phyloP scores from a whole-genome alignment of 1,140 invertebrate genomes.

The Oedothorax gibbosus region DNA sequence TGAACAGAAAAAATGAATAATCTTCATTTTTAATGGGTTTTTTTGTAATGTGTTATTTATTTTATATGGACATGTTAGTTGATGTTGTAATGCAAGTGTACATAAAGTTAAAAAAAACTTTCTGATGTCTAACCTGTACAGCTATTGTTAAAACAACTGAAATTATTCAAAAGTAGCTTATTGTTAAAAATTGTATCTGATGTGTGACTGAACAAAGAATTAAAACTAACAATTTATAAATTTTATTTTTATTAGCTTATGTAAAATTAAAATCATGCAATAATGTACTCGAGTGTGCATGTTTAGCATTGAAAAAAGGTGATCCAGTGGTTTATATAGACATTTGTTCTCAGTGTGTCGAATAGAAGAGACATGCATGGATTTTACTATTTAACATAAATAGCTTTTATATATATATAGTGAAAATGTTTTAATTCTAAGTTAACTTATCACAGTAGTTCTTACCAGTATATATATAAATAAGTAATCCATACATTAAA shows the following conservation, averaged over 20 bases:
- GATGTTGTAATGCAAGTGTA: background rate
- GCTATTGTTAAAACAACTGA: slow-evolving; percentile 16
- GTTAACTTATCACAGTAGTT: too few relatives aligned
- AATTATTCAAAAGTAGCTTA: slow-evolving; percentile 4
- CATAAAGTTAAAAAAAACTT: slow-evolving; percentile 8
- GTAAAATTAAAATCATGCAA: background rate
- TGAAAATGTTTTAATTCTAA: too few relatives aligned
- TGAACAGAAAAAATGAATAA: too few relatives aligned
- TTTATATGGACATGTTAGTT: background rate
- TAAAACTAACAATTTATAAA: background rate
- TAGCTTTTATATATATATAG: too few relatives aligned
- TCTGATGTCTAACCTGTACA: slow-evolving; percentile 28
- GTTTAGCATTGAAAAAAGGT: background rate
- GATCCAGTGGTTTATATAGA: background rate
- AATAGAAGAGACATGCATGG: too few relatives aligned
- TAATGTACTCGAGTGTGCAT: background rate
- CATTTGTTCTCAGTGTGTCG: background rate
- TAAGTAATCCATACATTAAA: too few relatives aligned
- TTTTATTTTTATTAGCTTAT: background rate
- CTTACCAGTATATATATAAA: too few relatives aligned
- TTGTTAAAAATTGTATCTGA: slow-evolving; percentile 2
- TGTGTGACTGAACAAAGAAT: background rate
- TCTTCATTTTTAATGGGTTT: background rate
- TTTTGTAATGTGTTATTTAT: background rate
- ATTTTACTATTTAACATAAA: too few relatives aligned